Evolutionary conservation across 2,797 vertebrate genomes (phyloP).

Genomic region (Mycteria americana): DNA sequence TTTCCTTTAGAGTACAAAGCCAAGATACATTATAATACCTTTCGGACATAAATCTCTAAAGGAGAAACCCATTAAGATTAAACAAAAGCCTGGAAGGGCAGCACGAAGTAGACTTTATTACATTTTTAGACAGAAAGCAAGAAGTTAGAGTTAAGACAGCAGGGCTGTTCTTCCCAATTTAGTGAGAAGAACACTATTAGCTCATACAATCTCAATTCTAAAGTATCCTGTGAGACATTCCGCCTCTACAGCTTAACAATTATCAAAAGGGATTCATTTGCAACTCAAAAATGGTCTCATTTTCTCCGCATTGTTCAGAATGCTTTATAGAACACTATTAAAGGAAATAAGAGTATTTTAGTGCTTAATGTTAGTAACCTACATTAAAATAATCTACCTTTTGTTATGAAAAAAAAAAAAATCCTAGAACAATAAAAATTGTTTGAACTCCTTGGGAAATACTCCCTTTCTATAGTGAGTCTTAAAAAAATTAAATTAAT

Average conservation of each 20-base stretch:
- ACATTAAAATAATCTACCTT: neutral
- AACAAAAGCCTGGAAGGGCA: neutral
- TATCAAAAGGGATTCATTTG: neutral
- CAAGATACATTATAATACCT: neutral
- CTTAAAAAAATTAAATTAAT: neutral
- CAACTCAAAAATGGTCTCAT: neutral
- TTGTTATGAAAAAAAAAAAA: neutral
- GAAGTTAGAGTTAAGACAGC: neutral
- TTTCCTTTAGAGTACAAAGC: neutral
- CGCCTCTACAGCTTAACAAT: neutral
- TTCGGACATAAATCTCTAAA: neutral
- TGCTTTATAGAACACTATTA: neutral
- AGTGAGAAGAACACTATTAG: neutral
- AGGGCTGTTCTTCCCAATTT: neutral
- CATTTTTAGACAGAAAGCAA: conserved; percentile 13
- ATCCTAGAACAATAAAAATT: neutral
- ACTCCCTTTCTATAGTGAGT: neutral
- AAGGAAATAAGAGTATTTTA: neutral
- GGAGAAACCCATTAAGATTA: neutral
- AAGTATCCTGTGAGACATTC: neutral
- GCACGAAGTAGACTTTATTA: neutral
- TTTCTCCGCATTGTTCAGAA: neutral
- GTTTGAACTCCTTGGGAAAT: neutral
- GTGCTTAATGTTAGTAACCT: neutral
- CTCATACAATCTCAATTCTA: neutral